Percentiles rank a stretch among this genome's conserved stretches.
Evolutionary conservation across 2,888 invertebrate species (phyloP).

Genomic region (Crocallis elinguaria): DNA sequence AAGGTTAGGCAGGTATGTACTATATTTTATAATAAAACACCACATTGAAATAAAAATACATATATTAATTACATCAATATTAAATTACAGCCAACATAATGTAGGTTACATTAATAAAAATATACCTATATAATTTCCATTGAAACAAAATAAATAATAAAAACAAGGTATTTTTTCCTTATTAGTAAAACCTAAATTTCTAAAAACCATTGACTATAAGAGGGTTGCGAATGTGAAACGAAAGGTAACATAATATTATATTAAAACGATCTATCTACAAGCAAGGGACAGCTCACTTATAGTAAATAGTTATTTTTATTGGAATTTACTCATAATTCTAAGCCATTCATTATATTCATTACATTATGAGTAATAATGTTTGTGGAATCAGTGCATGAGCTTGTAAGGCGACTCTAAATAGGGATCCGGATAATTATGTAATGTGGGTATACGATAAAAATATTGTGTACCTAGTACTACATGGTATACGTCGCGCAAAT

Average conservation of each 20-base stretch:
- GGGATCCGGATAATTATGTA: no score
- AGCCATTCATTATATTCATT: constrained; percentile 75
- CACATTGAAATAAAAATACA: constrained; percentile 83
- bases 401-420: background rate
- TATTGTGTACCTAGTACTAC: no score
- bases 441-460: no score
- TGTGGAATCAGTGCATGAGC: constrained; percentile 50
- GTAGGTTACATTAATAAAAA: constrained; percentile 84
- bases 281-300: constrained; percentile 81
- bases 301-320: constrained; percentile 73
- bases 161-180: constrained; percentile 81
- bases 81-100: constrained; percentile 85
- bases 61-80: constrained; percentile 85
- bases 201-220: constrained; percentile 81
- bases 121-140: constrained; percentile 83
- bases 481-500: no score
- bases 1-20: no score
- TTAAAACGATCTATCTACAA: constrained; percentile 79
- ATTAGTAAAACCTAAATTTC: constrained; percentile 75
- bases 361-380: constrained; percentile 70
- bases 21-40: constrained; percentile 57
- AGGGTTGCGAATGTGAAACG: constrained; percentile 71
- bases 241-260: constrained; percentile 68
- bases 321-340: constrained; percentile 82
- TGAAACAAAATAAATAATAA: constrained; percentile 84